phyloP scores from a whole-genome alignment of 2,888 invertebrate genomes.

The Drosophila anceps region DNA sequence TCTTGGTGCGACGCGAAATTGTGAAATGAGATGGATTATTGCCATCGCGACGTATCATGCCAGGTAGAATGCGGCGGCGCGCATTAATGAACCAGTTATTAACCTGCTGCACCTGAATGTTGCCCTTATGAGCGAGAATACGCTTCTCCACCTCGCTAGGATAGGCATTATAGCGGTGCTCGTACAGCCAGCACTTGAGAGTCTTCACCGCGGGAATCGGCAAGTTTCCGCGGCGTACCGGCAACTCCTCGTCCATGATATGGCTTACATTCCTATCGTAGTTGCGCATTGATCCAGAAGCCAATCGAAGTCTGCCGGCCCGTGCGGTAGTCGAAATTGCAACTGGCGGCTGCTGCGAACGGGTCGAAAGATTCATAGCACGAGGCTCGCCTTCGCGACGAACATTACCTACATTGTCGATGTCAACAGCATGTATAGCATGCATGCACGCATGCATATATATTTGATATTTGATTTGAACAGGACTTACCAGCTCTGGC shows the following conservation, averaged over 20 bases:
- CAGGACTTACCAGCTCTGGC: no score
- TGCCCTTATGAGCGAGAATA: slow-evolving; percentile 93
- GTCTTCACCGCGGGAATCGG: slow-evolving; percentile 1
- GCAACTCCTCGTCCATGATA: background rate
- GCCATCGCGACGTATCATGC: slow-evolving; percentile 76
- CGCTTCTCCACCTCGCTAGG: slow-evolving; percentile 96
- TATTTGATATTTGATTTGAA: no score
- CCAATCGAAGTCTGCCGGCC: no score
- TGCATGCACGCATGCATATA: no score
- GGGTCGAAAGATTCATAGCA: no score
- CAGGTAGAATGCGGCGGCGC: slow-evolving; percentile 94
- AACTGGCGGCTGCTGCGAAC: no score
- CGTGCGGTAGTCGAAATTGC: no score
- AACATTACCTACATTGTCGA: no score
- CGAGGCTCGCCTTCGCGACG: no score
- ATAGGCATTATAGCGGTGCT: slow-evolving; percentile 89
- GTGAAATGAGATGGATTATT: slow-evolving; percentile 8
- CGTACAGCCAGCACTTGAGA: slow-evolving; percentile 10
- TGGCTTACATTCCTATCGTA: accelerated
- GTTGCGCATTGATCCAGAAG: background rate
- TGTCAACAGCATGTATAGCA: no score
- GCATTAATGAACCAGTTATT: slow-evolving; percentile 99
- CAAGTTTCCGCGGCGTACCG: background rate
- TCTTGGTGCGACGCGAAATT: slow-evolving; percentile 5
- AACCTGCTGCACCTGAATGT: slow-evolving; percentile 93